These are phyloP conservation scores for Lysandra bellargus DNA, from an alignment of 2,888 invertebrate species.

Conservation along the genomic window DNA sequence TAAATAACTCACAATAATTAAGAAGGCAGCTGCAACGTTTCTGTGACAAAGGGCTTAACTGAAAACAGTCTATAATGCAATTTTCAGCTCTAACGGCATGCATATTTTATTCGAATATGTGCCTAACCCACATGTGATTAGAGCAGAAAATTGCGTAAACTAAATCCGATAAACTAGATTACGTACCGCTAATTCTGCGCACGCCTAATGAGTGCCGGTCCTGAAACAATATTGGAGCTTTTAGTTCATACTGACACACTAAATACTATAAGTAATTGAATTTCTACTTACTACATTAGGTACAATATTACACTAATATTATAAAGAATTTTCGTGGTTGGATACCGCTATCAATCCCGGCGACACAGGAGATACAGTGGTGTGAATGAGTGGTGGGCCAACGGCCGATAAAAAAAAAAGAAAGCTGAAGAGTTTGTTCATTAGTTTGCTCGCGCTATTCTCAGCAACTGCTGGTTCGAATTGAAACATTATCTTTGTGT, in stretches of 20 bases:
- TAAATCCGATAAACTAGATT: background rate
- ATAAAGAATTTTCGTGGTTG: too few species aligned
- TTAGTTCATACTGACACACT: background rate
- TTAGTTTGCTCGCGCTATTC: too few species aligned
- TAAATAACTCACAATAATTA: background rate
- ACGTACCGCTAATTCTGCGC: slow-evolving; percentile 13
- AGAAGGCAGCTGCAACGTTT: background rate
- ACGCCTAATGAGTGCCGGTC: background rate
- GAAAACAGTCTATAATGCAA: background rate
- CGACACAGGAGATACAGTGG: too few species aligned
- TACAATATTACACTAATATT: background rate
- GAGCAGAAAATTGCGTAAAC: background rate
- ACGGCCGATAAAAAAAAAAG: too few species aligned
- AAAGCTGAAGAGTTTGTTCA: too few species aligned
- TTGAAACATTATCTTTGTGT: too few species aligned
- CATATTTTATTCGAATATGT: background rate
- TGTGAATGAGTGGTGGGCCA: too few species aligned
- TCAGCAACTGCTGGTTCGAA: too few species aligned
- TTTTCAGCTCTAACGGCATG: background rate
- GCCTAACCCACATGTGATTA: background rate
- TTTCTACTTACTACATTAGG: background rate
- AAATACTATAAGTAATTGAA: background rate
- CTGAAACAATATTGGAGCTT: background rate
- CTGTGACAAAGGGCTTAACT: background rate
- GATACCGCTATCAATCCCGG: too few species aligned